Percentiles rank a stretch among this genome's conserved stretches.
Conservation (phyloP, 2,888 invertebrate species). For the Cheilosia urbana region DNA sequence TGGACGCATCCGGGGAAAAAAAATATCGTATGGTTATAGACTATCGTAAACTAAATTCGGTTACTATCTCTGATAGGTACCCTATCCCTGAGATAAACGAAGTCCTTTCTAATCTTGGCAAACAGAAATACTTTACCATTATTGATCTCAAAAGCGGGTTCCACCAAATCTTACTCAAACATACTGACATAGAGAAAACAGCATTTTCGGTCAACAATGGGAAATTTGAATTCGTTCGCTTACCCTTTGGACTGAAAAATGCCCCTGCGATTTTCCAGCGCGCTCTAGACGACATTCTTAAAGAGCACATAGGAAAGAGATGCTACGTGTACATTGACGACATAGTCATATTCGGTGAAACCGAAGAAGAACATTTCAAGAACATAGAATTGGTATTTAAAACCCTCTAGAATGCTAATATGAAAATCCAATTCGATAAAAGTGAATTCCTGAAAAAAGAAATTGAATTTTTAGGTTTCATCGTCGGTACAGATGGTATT, state of each 20-base stretch:
- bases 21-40: conserved; percentile 36
- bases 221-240: conserved; percentile 41
- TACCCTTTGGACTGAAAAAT: conserved; percentile 49
- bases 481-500: conserved; percentile 75
- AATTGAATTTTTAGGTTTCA: conserved; percentile 79
- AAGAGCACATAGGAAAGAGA: conserved; percentile 27
- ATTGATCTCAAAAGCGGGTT: conserved; percentile 42
- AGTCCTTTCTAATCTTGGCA: conserved; percentile 6
- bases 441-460: too few species aligned
- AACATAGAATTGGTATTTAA: conserved; percentile 68
- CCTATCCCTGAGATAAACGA: conserved; percentile 48
- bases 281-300: conserved; percentile 38
- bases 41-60: conserved; percentile 33
- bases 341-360: conserved; percentile 54
- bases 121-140: conserved; percentile 23
- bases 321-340: conserved; percentile 53
- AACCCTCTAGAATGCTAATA: conserved; percentile 29
- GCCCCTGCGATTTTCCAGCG: conserved; percentile 40
- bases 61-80: conserved; percentile 33
- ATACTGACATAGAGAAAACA: conserved; percentile 31
- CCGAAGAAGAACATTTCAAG: conserved; percentile 74
- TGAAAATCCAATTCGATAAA: too few species aligned
- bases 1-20: conserved; percentile 16
- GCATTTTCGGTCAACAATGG: conserved; percentile 33
- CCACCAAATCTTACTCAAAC: conserved; percentile 42